Base-by-base conservation (phyloP, 2,797 vertebrate genomes). In the Labeo calbasu region DNA sequence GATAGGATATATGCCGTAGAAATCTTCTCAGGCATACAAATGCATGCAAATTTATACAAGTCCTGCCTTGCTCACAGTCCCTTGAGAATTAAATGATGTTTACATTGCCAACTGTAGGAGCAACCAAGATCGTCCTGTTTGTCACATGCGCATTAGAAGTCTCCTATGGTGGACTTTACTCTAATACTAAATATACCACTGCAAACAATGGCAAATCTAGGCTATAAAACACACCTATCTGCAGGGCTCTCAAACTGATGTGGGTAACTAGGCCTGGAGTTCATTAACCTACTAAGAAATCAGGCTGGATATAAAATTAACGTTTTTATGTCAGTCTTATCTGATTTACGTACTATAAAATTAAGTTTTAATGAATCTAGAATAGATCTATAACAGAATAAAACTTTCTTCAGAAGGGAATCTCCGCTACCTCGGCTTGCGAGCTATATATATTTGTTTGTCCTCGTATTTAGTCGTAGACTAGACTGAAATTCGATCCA, bases 251-350 rank as follows among this genome's bases (percentile, higher is more conserved):
- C 15, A 0, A 15, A 3, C 46, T 48, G 75, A 77, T 70, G 50
- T 59, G 53, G 32, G 73, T 59, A 59, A 59, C 50, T 57, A 77
- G 73, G 51, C 50, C 65, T 61, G 19, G 65, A 77, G 55, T 36
- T 63, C 46, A 84, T 84, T 71, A 84, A 84, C 66, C 55, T 72
- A 79, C 51, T 70, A 63, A 79, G 43, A 84, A 61, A 72, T 61
- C n/a, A 55, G 79, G 32, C 21, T 66, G 79, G 51, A 43, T 46
- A 19, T 23, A 19, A 53, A 68, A 79, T 79, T 17, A 71, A 70
- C 59, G 36, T 65, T 82, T 75, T 65, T 9, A 28, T 65, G 21
- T 78, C 43, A 55, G 5, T 82, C 7, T 9, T 48, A 76, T 51
- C 70, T 25, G 10, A 17, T 61, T 63, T 32, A 25, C 11, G 6